phyloP scores from a whole-genome alignment of 2,113 vertebrate species.

The Hyla sarda region DNA sequence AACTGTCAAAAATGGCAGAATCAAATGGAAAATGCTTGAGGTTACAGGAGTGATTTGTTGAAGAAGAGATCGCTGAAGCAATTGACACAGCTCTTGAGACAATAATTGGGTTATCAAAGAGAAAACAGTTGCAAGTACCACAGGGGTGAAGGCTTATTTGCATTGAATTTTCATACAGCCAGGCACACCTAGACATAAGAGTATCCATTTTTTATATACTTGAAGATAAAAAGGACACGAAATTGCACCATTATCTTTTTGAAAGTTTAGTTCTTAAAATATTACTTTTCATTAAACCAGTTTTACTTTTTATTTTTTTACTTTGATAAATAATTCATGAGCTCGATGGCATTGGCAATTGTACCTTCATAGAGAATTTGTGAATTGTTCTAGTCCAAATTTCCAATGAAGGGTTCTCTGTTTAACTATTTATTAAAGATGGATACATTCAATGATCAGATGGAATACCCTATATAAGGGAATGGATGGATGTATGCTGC shows the following conservation, averaged over 20 bases:
- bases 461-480: not conserved
- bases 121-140: constrained; percentile 99
- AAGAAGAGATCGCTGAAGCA: constrained; percentile 99
- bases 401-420: constrained; percentile 32
- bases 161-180: constrained; percentile 98
- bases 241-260: constrained; percentile 95
- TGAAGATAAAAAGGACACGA: constrained; percentile 89
- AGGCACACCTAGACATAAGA: constrained; percentile 91
- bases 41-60: constrained; percentile 99
- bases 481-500: not conserved
- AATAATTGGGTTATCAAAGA: constrained; percentile 99
- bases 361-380: constrained; percentile 42
- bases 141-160: constrained; percentile 99
- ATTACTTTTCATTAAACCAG: constrained; percentile 87
- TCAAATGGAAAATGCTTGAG: constrained; percentile 99
- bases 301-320: constrained; percentile 62
- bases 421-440: constrained; percentile 47
- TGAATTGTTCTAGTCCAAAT: constrained; percentile 6
- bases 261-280: constrained; percentile 87
- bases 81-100: constrained; percentile 99
- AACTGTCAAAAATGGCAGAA: constrained; percentile 99
- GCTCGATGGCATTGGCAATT: constrained; percentile 53
- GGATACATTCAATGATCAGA: constrained; percentile 12
- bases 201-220: constrained; percentile 85
- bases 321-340: constrained; percentile 66